A percentile compares a stretch with the other conserved stretches of the same genome.
phyloP scores from a whole-genome alignment of 2,888 invertebrate genomes.

The Ecdyonurus torrentis region DNA sequence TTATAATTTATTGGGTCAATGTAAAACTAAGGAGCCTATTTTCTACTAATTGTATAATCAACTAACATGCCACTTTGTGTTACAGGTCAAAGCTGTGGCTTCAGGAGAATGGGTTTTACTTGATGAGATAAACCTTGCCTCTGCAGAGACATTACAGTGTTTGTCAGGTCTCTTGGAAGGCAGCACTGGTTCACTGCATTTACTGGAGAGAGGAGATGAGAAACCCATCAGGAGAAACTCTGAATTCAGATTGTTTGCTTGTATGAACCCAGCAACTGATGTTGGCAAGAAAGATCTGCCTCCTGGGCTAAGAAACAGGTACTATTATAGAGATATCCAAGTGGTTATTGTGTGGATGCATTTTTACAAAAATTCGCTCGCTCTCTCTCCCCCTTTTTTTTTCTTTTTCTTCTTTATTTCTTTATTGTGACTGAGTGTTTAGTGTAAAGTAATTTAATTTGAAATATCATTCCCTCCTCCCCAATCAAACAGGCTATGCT shows the following conservation, averaged over 20 bases:
- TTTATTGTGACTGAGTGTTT: too few species aligned
- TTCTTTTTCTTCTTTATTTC: too few species aligned
- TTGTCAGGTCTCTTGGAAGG: slow-evolving; percentile 79
- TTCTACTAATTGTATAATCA: not conserved
- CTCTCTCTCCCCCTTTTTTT: too few species aligned
- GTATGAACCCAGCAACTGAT: slow-evolving; percentile 99
- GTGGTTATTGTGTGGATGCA: too few species aligned
- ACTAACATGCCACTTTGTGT: too few species aligned
- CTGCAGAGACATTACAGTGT: slow-evolving; percentile 91
- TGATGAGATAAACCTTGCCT: slow-evolving; percentile 96
- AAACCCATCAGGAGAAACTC: slow-evolving; percentile 64
- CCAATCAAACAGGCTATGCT: too few species aligned
- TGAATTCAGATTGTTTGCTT: slow-evolving; percentile 88
- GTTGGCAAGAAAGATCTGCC: slow-evolving; percentile 95
- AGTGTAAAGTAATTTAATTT: too few species aligned
- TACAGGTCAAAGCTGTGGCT: slow-evolving; percentile 7
- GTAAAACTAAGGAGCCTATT: not conserved
- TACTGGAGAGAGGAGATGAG: slow-evolving; percentile 83
- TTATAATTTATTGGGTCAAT: not conserved
- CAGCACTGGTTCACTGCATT: slow-evolving; percentile 56
- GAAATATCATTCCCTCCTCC: too few species aligned
- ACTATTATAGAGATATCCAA: too few species aligned
- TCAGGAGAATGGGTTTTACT: slow-evolving; percentile 86
- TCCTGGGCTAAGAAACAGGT: slow-evolving; percentile 75
- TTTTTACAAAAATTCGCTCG: too few species aligned